phyloP scores from a whole-genome alignment of 2,113 vertebrate species.

The Cercocebus atys region DNA sequence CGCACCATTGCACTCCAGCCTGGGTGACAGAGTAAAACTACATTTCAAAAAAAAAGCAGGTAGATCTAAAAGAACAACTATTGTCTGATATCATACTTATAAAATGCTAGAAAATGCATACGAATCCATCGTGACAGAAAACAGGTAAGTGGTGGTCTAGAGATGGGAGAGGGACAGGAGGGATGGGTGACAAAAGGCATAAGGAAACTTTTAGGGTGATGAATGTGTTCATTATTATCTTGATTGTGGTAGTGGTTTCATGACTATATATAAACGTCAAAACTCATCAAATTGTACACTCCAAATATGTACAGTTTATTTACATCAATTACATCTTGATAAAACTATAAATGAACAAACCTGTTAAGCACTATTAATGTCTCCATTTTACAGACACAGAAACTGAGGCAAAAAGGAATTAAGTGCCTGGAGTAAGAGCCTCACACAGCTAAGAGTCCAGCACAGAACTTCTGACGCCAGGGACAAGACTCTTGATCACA shows the following conservation, averaged over 20 bases:
- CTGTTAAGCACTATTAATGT: no score
- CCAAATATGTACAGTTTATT: neutral
- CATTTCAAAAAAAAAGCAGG: no score
- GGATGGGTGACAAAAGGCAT: neutral
- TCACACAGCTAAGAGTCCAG: neutral
- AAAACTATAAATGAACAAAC: neutral
- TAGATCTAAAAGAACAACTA: neutral
- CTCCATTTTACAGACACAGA: neutral
- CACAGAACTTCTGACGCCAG: neutral
- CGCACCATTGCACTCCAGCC: no score
- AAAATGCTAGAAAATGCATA: neutral
- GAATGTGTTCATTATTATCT: neutral
- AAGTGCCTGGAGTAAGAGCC: neutral
- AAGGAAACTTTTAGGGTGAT: neutral
- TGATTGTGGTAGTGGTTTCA: neutral
- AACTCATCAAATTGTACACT: neutral
- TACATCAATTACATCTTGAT: neutral
- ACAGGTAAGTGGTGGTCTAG: neutral
- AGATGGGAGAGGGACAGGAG: neutral
- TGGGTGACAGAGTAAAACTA: no score
- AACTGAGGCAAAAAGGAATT: neutral
- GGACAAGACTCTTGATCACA: neutral
- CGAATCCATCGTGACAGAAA: neutral
- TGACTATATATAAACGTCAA: rapidly evolving
- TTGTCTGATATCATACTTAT: neutral